Evolutionary conservation across 2,888 invertebrate species (phyloP).

Genomic region (Eristalinus sepulchralis): DNA sequence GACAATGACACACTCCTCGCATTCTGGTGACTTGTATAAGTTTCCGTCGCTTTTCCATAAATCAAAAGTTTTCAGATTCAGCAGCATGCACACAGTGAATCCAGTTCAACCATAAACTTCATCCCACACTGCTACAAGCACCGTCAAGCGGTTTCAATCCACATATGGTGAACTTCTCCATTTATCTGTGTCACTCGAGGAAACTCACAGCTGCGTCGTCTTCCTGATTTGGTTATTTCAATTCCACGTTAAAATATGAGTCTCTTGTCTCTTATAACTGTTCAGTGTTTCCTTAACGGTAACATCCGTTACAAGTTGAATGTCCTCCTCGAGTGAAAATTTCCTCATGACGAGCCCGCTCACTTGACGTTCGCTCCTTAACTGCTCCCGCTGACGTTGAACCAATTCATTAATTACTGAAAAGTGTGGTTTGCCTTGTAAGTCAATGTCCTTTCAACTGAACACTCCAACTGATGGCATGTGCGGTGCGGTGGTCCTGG

Average conservation of each 20-base stretch:
- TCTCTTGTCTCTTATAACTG: background rate
- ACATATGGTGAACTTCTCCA: slow-evolving; percentile 9
- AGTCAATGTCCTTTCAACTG: slow-evolving; percentile 55
- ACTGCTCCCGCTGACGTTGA: background rate
- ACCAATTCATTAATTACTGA: slow-evolving; percentile 21
- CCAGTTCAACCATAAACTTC: background rate
- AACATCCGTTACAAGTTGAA: slow-evolving; percentile 27
- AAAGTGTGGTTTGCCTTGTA: slow-evolving; percentile 1
- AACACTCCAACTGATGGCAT: slow-evolving; percentile 3
- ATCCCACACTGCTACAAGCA: background rate
- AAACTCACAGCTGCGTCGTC: background rate
- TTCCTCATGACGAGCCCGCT: background rate
- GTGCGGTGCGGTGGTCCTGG: background rate
- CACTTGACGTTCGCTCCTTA: background rate
- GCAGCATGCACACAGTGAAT: background rate
- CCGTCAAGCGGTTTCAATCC: background rate
- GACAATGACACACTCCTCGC: background rate
- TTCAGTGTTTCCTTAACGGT: slow-evolving; percentile 4
- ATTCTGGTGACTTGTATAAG: background rate
- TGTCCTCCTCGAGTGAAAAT: slow-evolving; percentile 6
- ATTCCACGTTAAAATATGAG: background rate
- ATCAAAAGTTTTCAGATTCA: background rate
- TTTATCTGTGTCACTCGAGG: slow-evolving; percentile 32
- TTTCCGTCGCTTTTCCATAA: background rate
- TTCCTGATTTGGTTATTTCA: slow-evolving; percentile 15